Evolutionary conservation across 2,113 vertebrate species (phyloP).

Genomic region (Aramus guarauna): DNA sequence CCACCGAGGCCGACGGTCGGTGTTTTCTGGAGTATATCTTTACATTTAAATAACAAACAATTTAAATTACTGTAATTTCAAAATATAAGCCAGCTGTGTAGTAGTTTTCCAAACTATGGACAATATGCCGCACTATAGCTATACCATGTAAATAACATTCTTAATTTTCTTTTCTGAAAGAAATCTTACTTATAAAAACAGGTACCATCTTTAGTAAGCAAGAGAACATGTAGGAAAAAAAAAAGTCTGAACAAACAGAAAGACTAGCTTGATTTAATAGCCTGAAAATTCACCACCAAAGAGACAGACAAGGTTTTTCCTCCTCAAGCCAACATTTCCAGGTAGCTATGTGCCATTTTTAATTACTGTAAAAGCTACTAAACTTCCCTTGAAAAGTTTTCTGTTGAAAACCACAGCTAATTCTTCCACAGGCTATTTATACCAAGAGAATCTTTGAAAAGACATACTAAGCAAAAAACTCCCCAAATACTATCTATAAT

Average conservation of each 20-base stretch:
- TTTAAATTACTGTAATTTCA: too few relatives aligned
- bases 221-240: neutral
- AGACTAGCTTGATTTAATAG: neutral
- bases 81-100: neutral
- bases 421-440: neutral
- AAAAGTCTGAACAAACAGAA: neutral
- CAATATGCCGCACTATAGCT: neutral
- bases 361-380: neutral
- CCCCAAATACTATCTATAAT: neutral
- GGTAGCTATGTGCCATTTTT: neutral
- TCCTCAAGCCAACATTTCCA: neutral
- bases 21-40: constrained; percentile 83
- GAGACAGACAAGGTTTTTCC: neutral
- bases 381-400: neutral
- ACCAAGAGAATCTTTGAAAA: neutral
- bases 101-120: neutral
- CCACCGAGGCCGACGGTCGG: constrained; percentile 76
- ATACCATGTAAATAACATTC: too few relatives aligned
- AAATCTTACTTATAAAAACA: neutral
- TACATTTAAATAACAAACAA: neutral
- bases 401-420: neutral
- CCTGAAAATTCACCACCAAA: neutral
- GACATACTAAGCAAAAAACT: neutral
- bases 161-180: neutral
- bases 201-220: neutral